phyloP scores from a whole-genome alignment of 2,888 invertebrate genomes.

The Clunio marinus region DNA sequence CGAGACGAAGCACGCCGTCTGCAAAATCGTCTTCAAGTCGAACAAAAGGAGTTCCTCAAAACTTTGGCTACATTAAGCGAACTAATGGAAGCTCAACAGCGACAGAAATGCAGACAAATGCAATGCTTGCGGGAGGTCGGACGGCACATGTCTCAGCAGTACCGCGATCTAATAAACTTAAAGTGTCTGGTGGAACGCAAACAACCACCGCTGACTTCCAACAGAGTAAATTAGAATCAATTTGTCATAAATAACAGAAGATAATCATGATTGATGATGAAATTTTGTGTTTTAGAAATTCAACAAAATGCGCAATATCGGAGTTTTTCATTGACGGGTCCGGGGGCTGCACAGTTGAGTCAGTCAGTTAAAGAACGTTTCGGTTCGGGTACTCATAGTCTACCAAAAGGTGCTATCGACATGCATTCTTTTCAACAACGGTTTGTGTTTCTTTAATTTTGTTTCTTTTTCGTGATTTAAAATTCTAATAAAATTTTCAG shows the following conservation, averaged over 20 bases:
- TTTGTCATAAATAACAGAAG: not conserved
- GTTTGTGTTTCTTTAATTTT: constrained; percentile 5
- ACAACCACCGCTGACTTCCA: constrained; percentile 76
- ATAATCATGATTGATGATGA: constrained; percentile 13
- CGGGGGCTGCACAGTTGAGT: constrained; percentile 81
- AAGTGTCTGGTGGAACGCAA: constrained; percentile 86
- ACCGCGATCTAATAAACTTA: constrained; percentile 73
- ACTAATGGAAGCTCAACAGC: constrained; percentile 58
- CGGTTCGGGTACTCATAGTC: constrained; percentile 76
- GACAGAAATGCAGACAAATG: constrained; percentile 44
- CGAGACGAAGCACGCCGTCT: constrained; percentile 49
- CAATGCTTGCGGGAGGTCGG: constrained; percentile 53
- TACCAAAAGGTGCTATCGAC: constrained; percentile 70
- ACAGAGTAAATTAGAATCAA: constrained; percentile 56
- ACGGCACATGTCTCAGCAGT: constrained; percentile 83
- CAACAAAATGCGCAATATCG: constrained; percentile 65
- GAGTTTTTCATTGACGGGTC: constrained; percentile 79
- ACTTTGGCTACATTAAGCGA: constrained; percentile 79
- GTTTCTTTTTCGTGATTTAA: too few relatives aligned
- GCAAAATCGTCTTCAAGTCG: constrained; percentile 49
- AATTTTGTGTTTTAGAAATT: constrained; percentile 40
- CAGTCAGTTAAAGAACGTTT: constrained; percentile 80
- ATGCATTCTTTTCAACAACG: constrained; percentile 58
- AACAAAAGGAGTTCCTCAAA: constrained; percentile 75
- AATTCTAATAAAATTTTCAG: constrained; percentile 46